A percentile compares a stretch with the other conserved stretches of the same genome.
Conservation (phyloP, 2,888 invertebrate species). For the Cheilosia pagana region DNA sequence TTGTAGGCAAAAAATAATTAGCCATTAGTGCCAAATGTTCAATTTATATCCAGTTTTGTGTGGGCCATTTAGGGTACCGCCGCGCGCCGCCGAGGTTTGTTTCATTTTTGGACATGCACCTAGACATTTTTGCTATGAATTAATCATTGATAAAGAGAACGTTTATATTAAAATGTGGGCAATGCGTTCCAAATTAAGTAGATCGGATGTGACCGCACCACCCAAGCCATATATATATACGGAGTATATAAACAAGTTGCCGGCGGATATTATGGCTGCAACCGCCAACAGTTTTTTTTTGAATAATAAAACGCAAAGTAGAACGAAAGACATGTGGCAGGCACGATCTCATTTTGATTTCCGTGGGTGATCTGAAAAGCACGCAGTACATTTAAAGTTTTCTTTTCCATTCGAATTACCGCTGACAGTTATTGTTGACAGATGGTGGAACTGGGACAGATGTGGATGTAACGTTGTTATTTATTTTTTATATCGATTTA, state of each 20-base stretch:
- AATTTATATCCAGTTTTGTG: constrained; percentile 35
- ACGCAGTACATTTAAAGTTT: constrained; percentile 28
- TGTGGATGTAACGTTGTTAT: constrained; percentile 41
- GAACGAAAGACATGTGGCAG: constrained; percentile 68
- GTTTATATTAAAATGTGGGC: constrained; percentile 20
- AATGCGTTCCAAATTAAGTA: constrained; percentile 56
- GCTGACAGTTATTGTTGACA: constrained; percentile 70
- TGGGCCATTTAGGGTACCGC: constrained; percentile 52
- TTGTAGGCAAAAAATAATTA: constrained; percentile 16
- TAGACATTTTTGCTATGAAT: constrained; percentile 45
- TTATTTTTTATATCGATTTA: constrained; percentile 15
- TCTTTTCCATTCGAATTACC: constrained; percentile 43
- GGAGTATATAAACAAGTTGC: constrained; percentile 56
- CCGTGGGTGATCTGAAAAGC: constrained; percentile 62
- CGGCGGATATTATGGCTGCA: constrained; percentile 57
- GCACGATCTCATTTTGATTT: constrained; percentile 56
- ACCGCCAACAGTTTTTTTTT: constrained; percentile 44
- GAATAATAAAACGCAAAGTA: constrained; percentile 66
- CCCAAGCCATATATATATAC: constrained; percentile 30
- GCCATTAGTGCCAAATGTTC: constrained; percentile 28
- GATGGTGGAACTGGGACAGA: constrained; percentile 63
- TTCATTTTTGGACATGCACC: background rate
- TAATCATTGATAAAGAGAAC: constrained; percentile 38
- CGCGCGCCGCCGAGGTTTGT: constrained; percentile 39
- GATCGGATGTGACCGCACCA: constrained; percentile 71